phyloP scores from a whole-genome alignment of 2,113 vertebrate genomes.

The Pterocles burchelli region DNA sequence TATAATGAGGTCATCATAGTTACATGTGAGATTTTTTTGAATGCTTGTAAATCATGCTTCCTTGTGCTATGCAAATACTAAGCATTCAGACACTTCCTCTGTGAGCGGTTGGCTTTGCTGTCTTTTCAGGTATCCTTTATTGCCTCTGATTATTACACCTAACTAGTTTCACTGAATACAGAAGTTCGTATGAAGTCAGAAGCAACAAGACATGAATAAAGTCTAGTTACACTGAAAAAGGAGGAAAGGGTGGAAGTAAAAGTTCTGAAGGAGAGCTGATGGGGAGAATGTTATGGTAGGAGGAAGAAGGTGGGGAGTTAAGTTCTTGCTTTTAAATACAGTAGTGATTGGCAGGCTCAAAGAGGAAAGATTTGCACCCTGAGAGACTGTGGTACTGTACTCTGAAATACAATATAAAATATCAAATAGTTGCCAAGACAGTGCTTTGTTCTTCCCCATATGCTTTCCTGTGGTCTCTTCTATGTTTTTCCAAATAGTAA shows the following conservation, averaged over 20 bases:
- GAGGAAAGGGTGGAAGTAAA: background rate
- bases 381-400: background rate
- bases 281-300: background rate
- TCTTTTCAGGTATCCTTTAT: background rate
- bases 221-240: background rate
- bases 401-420: background rate
- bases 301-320: background rate
- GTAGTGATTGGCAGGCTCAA: background rate
- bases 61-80: background rate
- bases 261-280: background rate
- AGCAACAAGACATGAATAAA: background rate
- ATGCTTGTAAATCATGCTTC: background rate
- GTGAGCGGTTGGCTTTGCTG: background rate
- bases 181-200: background rate
- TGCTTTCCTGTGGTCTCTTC: background rate
- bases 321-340: background rate
- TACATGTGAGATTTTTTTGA: background rate
- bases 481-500: background rate
- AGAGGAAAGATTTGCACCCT: background rate
- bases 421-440: background rate
- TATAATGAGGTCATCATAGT: background rate
- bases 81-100: background rate
- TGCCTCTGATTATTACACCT: background rate
- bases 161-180: background rate
- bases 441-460: background rate